Conservation (phyloP, 2,797 vertebrate genomes). For the Syngnathus acus region DNA sequence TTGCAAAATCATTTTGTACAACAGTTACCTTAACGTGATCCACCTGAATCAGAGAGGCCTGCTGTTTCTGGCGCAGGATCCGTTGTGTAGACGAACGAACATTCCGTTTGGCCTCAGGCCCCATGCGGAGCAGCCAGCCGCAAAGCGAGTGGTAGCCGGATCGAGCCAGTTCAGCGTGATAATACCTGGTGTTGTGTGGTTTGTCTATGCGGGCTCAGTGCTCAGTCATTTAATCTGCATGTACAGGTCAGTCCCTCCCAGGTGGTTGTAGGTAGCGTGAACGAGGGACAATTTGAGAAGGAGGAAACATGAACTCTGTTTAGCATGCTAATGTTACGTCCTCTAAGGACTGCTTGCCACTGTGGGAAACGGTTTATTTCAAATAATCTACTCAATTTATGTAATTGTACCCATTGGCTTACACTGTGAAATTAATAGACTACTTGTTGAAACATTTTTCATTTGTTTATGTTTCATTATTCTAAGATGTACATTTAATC, state of each 20-base stretch:
- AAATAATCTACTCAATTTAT: background rate
- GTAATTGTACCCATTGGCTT: too few relatives aligned
- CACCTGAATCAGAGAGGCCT: conserved; percentile 30
- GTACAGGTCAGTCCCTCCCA: conserved; percentile 18
- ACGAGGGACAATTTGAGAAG: conserved; percentile 11
- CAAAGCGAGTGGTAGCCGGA: conserved; percentile 35
- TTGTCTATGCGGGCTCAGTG: conserved; percentile 29
- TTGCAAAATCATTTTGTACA: background rate
- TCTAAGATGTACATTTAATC: too few relatives aligned
- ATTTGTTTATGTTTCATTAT: too few relatives aligned
- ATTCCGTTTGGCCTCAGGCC: conserved; percentile 17
- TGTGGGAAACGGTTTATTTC: background rate
- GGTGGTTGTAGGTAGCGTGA: background rate
- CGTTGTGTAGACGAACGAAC: conserved; percentile 29
- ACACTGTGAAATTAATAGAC: too few relatives aligned
- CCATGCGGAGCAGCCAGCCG: conserved; percentile 13
- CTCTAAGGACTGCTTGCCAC: background rate
- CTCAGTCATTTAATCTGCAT: conserved; percentile 58
- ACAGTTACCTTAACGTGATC: conserved; percentile 38
- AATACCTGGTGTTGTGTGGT: conserved; percentile 32
- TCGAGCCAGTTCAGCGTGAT: conserved; percentile 52
- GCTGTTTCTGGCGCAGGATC: conserved; percentile 9
- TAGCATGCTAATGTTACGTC: conserved; percentile 20
- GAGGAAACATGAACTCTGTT: conserved; percentile 37
- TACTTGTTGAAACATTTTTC: too few relatives aligned